phyloP scores from a whole-genome alignment of 2,797 vertebrate genomes.

The Salarias fasciatus region DNA sequence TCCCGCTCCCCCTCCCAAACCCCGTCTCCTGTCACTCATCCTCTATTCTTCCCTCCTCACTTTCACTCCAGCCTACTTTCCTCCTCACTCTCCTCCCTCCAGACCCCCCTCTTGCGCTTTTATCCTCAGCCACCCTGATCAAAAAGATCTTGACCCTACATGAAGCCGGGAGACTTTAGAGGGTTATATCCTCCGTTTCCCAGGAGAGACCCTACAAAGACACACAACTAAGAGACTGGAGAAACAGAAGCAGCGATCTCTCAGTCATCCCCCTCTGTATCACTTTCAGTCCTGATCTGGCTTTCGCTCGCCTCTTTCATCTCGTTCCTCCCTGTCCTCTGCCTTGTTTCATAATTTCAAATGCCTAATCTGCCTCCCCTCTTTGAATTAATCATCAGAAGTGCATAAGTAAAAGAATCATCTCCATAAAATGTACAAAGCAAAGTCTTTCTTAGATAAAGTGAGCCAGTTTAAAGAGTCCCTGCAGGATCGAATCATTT shows the following conservation, averaged over 20 bases:
- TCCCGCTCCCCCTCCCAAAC: conserved; percentile 5
- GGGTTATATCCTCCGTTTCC: conserved; percentile 49
- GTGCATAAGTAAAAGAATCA: conserved; percentile 35
- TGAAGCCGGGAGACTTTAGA: conserved; percentile 50
- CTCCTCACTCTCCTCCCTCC: not conserved
- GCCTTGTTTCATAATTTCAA: conserved; percentile 59
- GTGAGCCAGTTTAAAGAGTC: conserved; percentile 22
- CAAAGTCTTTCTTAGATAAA: conserved; percentile 38
- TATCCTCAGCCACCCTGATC: conserved; percentile 55
- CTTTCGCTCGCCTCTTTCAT: conserved; percentile 55
- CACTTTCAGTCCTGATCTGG: conserved; percentile 44
- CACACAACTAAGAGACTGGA: conserved; percentile 52
- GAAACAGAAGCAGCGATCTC: conserved; percentile 44
- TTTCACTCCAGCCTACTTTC: conserved; percentile 26
- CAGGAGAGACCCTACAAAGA: conserved; percentile 59
- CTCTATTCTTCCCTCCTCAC: conserved; percentile 34
- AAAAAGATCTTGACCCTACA: conserved; percentile 70
- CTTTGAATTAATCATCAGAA: conserved; percentile 68
- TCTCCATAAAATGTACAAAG: conserved; percentile 37
- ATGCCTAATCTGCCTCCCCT: conserved; percentile 55
- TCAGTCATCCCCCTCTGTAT: conserved; percentile 38
- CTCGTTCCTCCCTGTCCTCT: conserved; percentile 38
- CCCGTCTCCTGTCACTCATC: conserved; percentile 52
- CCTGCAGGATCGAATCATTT: conserved; percentile 19
- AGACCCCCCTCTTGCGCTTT: conserved; percentile 29